Percentiles rank a stretch among this genome's conserved stretches.
phyloP scores from a whole-genome alignment of 2,797 vertebrate genomes.

The Anguilla megastoma region DNA sequence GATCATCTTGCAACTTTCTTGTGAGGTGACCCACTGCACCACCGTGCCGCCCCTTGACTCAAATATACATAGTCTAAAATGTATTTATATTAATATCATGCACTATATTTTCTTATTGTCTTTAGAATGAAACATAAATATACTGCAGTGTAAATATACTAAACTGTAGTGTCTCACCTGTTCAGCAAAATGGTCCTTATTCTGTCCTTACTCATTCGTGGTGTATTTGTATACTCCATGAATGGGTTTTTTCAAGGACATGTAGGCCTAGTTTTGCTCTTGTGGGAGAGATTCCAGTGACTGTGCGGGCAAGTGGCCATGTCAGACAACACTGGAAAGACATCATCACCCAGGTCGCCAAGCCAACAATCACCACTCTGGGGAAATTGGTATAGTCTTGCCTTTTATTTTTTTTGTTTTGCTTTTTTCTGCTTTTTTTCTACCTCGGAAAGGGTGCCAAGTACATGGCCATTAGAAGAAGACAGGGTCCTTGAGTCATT shows the following conservation, averaged over 20 bases:
- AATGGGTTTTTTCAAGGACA: neutral
- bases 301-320: conserved; percentile 28
- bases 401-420: neutral
- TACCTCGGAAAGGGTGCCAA: conserved; percentile 53
- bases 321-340: conserved; percentile 26
- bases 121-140: neutral
- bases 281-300: conserved; percentile 20
- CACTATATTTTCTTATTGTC: neutral
- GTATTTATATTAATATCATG: neutral
- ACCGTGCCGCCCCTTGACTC: no score
- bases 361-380: neutral
- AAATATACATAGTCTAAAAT: neutral
- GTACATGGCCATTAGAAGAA: conserved; percentile 58
- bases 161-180: neutral
- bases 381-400: neutral
- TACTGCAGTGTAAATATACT: neutral
- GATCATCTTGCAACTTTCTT: no score
- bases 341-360: neutral
- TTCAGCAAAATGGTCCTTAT: neutral
- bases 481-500: conserved; percentile 50
- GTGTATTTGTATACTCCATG: neutral
- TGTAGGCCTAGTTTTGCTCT: neutral
- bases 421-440: conserved; percentile 36
- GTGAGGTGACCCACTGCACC: no score
- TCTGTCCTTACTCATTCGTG: neutral